Percentiles rank a stretch among this genome's conserved stretches.
These are phyloP conservation scores for Amblyraja radiata DNA, from an alignment of 2,797 vertebrate species.

Conservation along the genomic window DNA sequence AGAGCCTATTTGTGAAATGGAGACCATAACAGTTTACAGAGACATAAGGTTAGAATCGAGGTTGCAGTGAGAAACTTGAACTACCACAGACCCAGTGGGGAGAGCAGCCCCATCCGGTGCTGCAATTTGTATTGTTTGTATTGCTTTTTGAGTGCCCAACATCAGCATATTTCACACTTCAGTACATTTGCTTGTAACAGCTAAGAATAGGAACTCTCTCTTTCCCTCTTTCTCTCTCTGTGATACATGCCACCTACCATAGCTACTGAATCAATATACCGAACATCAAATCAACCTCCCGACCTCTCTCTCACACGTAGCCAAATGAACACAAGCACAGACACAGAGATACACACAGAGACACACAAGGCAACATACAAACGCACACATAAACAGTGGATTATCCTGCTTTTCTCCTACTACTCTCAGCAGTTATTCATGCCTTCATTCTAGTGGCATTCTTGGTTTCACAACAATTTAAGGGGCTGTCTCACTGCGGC, in stretches of 20 bases:
- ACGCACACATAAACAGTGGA: too few relatives aligned
- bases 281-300: too few relatives aligned
- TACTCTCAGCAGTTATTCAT: too few relatives aligned
- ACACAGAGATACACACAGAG: neutral
- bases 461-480: neutral
- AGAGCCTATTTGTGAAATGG: neutral
- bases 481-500: too few relatives aligned
- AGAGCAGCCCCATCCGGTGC: neutral
- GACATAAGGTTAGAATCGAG: neutral
- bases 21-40: neutral
- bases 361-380: neutral
- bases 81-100: neutral
- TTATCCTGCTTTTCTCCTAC: too few relatives aligned
- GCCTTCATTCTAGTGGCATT: neutral
- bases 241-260: neutral
- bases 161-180: neutral
- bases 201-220: neutral
- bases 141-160: neutral
- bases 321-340: too few relatives aligned
- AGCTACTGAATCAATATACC: neutral
- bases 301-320: too few relatives aligned
- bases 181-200: neutral
- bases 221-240: neutral
- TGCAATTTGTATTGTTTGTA: neutral
- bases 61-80: neutral